These are phyloP conservation scores for Atlantisia rogersi DNA, from an alignment of 2,113 vertebrate species.

Conservation along the genomic window DNA sequence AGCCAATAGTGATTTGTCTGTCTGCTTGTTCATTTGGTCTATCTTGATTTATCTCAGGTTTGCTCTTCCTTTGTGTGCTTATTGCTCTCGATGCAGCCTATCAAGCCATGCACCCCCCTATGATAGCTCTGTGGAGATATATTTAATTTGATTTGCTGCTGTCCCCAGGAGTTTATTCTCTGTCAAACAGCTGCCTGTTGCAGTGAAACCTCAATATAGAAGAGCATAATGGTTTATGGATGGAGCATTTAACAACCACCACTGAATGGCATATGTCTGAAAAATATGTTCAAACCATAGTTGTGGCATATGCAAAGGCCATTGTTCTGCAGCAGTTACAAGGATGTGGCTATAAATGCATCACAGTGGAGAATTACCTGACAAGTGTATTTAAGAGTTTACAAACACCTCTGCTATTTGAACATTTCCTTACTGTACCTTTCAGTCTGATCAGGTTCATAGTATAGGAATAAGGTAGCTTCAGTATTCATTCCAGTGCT, in stretches of 20 bases:
- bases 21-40: conserved; percentile 41
- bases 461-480: background rate
- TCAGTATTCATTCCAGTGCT: background rate
- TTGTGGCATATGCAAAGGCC: background rate
- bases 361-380: background rate
- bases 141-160: conserved; percentile 69
- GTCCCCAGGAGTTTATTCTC: conserved; percentile 53
- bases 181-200: conserved; percentile 65
- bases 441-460: background rate
- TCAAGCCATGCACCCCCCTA: conserved; percentile 21
- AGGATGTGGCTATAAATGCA: background rate
- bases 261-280: conserved; percentile 50
- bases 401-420: background rate
- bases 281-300: background rate
- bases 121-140: conserved; percentile 58
- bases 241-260: conserved; percentile 45
- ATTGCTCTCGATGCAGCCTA: conserved; percentile 47
- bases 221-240: conserved; percentile 40
- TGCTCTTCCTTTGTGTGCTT: conserved; percentile 47
- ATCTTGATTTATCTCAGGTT: conserved; percentile 59
- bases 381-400: background rate
- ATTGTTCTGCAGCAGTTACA: background rate
- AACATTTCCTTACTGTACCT: background rate
- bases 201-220: conserved; percentile 10
- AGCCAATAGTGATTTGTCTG: conserved; percentile 50